Evolutionary conservation across 1,140 invertebrate genomes (phyloP).

Genomic region (Stegodyphus dumicola): DNA sequence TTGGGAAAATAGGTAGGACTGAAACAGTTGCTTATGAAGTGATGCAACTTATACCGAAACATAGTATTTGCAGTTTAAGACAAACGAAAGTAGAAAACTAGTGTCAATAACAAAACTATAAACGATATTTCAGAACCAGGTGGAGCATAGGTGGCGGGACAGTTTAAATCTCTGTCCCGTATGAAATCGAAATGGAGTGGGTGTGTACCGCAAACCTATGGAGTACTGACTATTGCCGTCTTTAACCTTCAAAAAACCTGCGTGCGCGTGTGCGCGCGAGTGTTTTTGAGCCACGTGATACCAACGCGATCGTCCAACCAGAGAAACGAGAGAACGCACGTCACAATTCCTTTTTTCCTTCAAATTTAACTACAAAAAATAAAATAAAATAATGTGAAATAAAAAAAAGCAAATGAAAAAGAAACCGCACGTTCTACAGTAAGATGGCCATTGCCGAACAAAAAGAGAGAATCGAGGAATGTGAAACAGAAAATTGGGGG

Average conservation of each 20-base stretch:
- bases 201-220: conserved; percentile 10
- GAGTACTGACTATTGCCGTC: conserved; percentile 27
- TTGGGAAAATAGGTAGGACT: not conserved
- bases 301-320: conserved; percentile 8
- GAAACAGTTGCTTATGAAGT: not conserved
- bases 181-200: not conserved
- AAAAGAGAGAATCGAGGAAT: not conserved
- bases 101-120: not conserved
- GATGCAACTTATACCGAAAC: not conserved
- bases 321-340: conserved; percentile 9
- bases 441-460: not conserved
- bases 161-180: not conserved
- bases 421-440: not conserved
- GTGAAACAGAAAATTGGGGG: not conserved
- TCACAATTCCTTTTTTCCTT: not conserved
- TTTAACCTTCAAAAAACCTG: conserved; percentile 53
- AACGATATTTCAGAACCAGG: not conserved
- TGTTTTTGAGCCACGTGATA: not conserved
- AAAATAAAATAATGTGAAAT: not conserved
- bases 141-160: not conserved
- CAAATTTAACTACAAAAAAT: too few relatives aligned
- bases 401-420: not conserved
- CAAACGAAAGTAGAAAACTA: not conserved
- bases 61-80: not conserved
- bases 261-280: conserved; percentile 5